Conservation (phyloP, 2,113 vertebrate genomes). For the Anhinga anhinga region DNA sequence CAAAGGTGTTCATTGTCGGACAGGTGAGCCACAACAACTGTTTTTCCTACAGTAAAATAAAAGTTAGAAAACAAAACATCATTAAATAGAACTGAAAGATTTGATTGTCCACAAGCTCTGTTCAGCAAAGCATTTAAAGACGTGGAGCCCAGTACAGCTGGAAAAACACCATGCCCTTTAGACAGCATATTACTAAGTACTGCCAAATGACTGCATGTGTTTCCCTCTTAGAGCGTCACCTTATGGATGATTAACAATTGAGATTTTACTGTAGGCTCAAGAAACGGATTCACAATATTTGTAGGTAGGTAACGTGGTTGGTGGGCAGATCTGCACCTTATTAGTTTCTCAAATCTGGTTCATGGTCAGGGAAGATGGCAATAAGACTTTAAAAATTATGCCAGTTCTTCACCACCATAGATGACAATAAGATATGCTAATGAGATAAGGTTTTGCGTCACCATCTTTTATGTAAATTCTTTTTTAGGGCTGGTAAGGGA, state of each 20-base stretch:
- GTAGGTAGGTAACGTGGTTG: too few relatives aligned
- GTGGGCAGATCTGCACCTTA: background rate
- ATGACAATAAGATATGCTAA: background rate
- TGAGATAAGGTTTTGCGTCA: conserved; percentile 30
- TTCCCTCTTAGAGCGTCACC: background rate
- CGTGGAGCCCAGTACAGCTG: background rate
- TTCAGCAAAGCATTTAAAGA: background rate
- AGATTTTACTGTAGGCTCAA: background rate
- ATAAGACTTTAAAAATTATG: background rate
- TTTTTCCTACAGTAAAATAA: conserved; percentile 68
- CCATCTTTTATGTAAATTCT: background rate
- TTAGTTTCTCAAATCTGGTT: background rate
- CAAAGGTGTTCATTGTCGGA: conserved; percentile 29
- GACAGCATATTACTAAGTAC: background rate
- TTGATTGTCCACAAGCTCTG: background rate
- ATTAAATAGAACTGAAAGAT: background rate
- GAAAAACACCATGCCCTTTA: background rate
- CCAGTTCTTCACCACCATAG: background rate
- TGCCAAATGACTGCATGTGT: background rate
- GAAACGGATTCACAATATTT: background rate
- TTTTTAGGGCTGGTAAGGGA: conserved; percentile 16
- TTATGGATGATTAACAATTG: background rate
- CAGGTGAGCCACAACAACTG: conserved; percentile 71
- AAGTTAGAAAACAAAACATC: background rate
- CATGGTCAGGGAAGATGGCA: background rate